These are phyloP conservation scores for Oxygymnocypris stewartii DNA, from an alignment of 2,113 vertebrate genomes.

Conservation along the genomic window DNA sequence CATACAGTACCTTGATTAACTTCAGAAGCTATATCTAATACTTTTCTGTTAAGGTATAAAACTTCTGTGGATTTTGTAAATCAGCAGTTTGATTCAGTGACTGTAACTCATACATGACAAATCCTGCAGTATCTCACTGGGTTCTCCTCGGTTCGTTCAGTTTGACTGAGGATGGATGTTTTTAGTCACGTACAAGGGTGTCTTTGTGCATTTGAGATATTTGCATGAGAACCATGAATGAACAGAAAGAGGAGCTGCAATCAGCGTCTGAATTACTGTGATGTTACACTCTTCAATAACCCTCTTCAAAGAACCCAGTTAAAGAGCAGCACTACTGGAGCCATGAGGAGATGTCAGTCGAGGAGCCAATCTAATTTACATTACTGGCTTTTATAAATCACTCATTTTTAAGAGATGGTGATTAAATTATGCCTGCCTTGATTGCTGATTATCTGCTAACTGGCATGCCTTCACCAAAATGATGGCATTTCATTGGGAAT, in stretches of 20 bases:
- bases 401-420: constrained; percentile 29
- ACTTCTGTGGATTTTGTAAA: neutral
- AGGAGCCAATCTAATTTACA: constrained; percentile 36
- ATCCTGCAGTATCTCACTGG: neutral
- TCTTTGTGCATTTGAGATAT: neutral
- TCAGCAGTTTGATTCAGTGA: constrained; percentile 12
- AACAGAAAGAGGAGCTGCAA: constrained; percentile 26
- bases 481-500: constrained; percentile 59
- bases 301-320: constrained; percentile 37
- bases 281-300: constrained; percentile 25
- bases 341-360: constrained; percentile 34
- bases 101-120: neutral
- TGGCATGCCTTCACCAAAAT: neutral
- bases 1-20: neutral
- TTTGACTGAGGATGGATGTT: neutral
- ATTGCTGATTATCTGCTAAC: constrained; percentile 37
- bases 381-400: constrained; percentile 34
- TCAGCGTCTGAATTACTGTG: constrained; percentile 37
- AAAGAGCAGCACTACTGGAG: constrained; percentile 40
- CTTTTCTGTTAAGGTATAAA: neutral
- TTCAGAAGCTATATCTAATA: neutral
- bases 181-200: neutral
- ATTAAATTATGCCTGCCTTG: constrained; percentile 38
- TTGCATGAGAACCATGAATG: constrained; percentile 39
- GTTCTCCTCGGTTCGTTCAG: neutral